Evolutionary conservation across 2,888 invertebrate genomes (phyloP).

Genomic region (Drosophila kambysellisi): DNA sequence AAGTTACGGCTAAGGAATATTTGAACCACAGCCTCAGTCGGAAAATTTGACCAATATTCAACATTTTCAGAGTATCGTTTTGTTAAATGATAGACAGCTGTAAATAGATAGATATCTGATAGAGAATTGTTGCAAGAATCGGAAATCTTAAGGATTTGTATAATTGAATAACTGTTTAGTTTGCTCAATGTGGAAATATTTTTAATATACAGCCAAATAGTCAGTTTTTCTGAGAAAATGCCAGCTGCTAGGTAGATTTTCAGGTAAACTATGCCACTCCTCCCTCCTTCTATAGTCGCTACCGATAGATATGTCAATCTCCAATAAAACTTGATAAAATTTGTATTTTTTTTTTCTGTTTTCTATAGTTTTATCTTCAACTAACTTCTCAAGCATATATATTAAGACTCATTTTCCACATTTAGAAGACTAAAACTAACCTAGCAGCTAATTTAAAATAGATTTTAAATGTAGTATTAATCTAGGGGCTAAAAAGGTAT

Average conservation of each 20-base stretch:
- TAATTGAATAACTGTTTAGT: not conserved
- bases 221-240: no score
- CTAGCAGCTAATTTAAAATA: not conserved
- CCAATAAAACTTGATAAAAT: not conserved
- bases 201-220: not conserved
- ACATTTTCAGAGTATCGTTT: not conserved
- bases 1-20: not conserved
- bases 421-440: not conserved
- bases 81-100: not conserved
- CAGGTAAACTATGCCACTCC: not conserved
- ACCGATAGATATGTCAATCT: not conserved
- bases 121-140: not conserved
- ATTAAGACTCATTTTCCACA: fast-evolving
- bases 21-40: not conserved
- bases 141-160: fast-evolving
- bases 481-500: not conserved
- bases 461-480: not conserved
- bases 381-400: no score
- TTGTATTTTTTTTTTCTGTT: not conserved
- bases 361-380: no score
- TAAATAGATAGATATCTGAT: not conserved
- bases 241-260: no score
- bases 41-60: not conserved
- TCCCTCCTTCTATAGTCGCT: not conserved
- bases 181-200: not conserved